Percentiles rank a stretch among this genome's conserved stretches.
These are phyloP conservation scores for Eupithecia tripunctaria DNA, from an alignment of 2,888 invertebrate species.

Conservation along the genomic window DNA sequence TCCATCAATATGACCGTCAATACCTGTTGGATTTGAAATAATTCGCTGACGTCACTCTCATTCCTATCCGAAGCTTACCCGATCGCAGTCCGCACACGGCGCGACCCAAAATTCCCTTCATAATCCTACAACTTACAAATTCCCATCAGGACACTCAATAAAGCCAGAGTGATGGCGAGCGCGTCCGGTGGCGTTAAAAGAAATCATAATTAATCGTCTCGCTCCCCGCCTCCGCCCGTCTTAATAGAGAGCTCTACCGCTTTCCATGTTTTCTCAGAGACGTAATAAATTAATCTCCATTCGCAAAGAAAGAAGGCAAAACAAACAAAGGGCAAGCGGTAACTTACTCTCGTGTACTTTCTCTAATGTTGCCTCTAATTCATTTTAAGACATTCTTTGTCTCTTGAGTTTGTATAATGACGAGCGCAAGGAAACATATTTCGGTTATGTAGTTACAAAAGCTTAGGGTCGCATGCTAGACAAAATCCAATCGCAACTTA, in stretches of 20 bases:
- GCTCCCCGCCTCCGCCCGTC: not conserved
- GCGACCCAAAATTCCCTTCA: conserved; percentile 29
- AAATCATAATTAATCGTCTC: conserved; percentile 82
- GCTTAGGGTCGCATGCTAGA: not conserved
- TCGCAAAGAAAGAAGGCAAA: conserved; percentile 57
- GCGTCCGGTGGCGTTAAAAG: conserved; percentile 74
- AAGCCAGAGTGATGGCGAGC: conserved; percentile 50
- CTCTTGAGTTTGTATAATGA: not conserved
- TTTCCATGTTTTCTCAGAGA: conserved; percentile 79
- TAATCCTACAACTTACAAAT: conserved; percentile 42
- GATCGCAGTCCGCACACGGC: conserved; percentile 20
- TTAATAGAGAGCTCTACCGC: conserved; percentile 51
- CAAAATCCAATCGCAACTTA: not conserved
- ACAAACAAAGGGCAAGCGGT: conserved; percentile 67
- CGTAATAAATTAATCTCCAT: conserved; percentile 83
- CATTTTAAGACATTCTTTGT: conserved; percentile 26
- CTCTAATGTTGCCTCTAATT: conserved; percentile 36
- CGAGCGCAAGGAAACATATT: not conserved
- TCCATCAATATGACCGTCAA: not conserved
- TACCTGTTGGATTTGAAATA: conserved; percentile 1
- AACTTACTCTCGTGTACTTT: conserved; percentile 57
- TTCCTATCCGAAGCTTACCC: conserved; percentile 10
- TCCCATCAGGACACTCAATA: conserved; percentile 59
- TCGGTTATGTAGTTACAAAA: not conserved
- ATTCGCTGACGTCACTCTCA: conserved; percentile 11